Evolutionary conservation across 2,888 invertebrate genomes (phyloP).

Genomic region (Catocala fraxini): DNA sequence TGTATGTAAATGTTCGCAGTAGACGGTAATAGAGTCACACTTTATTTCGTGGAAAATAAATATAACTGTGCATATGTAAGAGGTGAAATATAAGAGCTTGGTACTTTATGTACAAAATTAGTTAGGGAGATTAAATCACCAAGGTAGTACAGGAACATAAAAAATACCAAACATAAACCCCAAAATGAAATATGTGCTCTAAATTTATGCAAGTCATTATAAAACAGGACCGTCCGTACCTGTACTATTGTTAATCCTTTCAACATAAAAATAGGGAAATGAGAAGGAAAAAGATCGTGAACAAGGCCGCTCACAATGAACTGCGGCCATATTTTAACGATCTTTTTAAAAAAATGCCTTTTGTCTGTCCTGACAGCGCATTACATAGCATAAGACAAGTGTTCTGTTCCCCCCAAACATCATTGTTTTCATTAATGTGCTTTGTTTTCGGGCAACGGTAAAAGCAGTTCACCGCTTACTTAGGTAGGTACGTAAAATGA

Average conservation of each 20-base stretch:
- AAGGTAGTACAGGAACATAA: not conserved
- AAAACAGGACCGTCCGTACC: conserved; percentile 64
- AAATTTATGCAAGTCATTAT: conserved; percentile 67
- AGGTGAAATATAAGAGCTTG: too few species aligned
- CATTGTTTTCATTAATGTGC: conserved; percentile 66
- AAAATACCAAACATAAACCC: conserved; percentile 5
- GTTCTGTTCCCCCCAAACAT: conserved; percentile 71
- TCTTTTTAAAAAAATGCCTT: conserved; percentile 73
- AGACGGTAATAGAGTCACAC: too few species aligned
- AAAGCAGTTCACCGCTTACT: conserved; percentile 38
- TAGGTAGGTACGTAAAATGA: conserved; percentile 44
- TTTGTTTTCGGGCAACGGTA: conserved; percentile 60
- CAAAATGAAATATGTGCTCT: conserved; percentile 41
- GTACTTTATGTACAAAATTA: too few species aligned
- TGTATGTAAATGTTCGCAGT: too few species aligned
- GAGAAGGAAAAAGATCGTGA: conserved; percentile 78
- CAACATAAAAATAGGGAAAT: conserved; percentile 82
- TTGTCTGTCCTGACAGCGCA: conserved; percentile 81
- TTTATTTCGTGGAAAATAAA: too few species aligned
- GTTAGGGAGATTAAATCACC: too few species aligned
- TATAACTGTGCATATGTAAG: too few species aligned
- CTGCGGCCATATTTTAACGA: conserved; percentile 79
- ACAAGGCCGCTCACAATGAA: conserved; percentile 75
- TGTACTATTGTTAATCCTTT: conserved; percentile 83
- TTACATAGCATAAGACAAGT: conserved; percentile 82